phyloP scores from a whole-genome alignment of 2,113 vertebrate genomes.

The Anguilla japonica region DNA sequence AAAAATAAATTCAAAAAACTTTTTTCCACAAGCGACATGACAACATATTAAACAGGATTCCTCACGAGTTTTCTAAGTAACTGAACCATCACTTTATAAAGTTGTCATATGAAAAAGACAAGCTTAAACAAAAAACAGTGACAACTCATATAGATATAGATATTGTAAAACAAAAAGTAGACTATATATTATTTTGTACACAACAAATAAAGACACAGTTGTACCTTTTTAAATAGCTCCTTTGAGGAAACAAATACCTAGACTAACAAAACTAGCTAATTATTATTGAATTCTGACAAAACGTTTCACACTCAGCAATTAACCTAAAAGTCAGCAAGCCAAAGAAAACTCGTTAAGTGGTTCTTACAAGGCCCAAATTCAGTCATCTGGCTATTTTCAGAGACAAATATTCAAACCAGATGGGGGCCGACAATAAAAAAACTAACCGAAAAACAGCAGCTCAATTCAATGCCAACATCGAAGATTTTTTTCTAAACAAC shows the following conservation, averaged over 20 bases:
- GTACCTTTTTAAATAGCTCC: slow-evolving; percentile 85
- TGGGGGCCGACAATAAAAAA: slow-evolving; percentile 66
- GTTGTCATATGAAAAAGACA: slow-evolving; percentile 90
- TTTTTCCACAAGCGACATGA: slow-evolving; percentile 98
- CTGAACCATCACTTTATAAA: slow-evolving; percentile 99
- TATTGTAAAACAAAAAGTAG: slow-evolving; percentile 95
- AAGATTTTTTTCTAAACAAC: slow-evolving; percentile 90
- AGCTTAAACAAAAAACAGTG: slow-evolving; percentile 97
- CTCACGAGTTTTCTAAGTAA: slow-evolving; percentile 99
- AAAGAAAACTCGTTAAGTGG: slow-evolving; percentile 93
- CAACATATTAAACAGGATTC: slow-evolving; percentile 99
- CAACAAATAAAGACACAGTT: slow-evolving; percentile 98
- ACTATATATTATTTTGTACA: slow-evolving; percentile 99
- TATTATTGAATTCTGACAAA: slow-evolving; percentile 99
- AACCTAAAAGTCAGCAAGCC: slow-evolving; percentile 83
- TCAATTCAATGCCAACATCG: slow-evolving; percentile 96
- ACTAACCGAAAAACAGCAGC: slow-evolving; percentile 77
- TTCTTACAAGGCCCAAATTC: slow-evolving; percentile 68
- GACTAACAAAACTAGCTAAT: slow-evolving; percentile 99
- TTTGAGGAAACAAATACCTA: slow-evolving; percentile 99
- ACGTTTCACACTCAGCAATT: slow-evolving; percentile 97
- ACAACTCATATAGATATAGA: slow-evolving; percentile 99
- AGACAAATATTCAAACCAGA: slow-evolving; percentile 64
- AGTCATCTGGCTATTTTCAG: slow-evolving; percentile 48
- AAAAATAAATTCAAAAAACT: slow-evolving; percentile 71